Base-by-base conservation (phyloP, 53 echinoderm and acorn worm species). In the Stichopus horrens region DNA sequence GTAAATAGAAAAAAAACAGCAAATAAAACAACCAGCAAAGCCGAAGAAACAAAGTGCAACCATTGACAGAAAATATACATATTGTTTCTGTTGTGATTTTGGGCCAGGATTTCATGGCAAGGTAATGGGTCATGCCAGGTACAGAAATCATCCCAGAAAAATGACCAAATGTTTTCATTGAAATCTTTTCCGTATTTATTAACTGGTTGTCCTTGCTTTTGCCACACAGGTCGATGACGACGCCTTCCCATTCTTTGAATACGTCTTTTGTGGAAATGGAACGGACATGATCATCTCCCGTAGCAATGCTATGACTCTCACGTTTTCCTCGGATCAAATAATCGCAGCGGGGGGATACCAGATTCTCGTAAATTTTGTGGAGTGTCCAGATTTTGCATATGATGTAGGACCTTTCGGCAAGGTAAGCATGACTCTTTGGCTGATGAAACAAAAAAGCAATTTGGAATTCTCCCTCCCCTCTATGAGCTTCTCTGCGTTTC, bases 371-470 rank as follows among this genome's bases (percentile, higher is more conserved):
- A 21, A 55, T 16, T 88, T 88, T 58, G 67, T 11, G 4, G 53
- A 53, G 0, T 96, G 96, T 58, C 88, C 88, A 18, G 81, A 71
- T 19, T 96, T 87, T 90, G 89, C 89, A 54, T 96, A 60, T 55
- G 67, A 55, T 6, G 90, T 73, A 5, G 93, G 92, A 56, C 73
- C 56, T 10, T 96, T 77, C 67, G 74, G 79, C 75, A 75, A 51
- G 88, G 96, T 96, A 54, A 92, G 92, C 57, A 53, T 1, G 7
- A 75, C 9, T 75, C 23, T 75, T 9, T 21, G 23, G 23, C 52
- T 5, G 23, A 37, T 13, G 9, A 75, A 4, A 63, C 16, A 4
- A 63, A 37, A 37, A 60, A 14, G 4, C 9, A 14, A 60, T 9
- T 60, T 60, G 60, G 37, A 37, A 37, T 37, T 37, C 37, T 37